Evolutionary conservation across 2,113 vertebrate species (phyloP), one percentile per base, ranked within the genome.

Genomic region (Stercorarius parasiticus): DNA sequence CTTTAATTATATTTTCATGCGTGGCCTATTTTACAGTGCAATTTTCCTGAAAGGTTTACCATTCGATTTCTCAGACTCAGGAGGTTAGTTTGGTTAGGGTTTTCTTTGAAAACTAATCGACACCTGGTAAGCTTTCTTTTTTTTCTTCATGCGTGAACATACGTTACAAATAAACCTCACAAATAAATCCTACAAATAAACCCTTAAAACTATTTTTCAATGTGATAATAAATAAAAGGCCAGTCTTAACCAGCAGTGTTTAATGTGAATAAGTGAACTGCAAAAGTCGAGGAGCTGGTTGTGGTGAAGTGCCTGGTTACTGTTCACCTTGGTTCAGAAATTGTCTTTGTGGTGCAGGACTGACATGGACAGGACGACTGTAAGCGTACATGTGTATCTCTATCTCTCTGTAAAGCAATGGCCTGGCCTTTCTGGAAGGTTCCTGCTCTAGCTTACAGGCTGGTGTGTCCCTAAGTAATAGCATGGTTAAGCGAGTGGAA

Each of bases 11-110:
- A 90, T 94, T 93, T 95, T 94, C 66, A 80, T 86, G 83, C 9
- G 21, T 95, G 95, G 94, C 45, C 79, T 88, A 91, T 70, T 96
- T 96, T 66, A 82, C 87, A 77, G 82, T 64, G 92, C 83, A 80
- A 61, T 96, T 97, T 97, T 97, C 73, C 78, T 90, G 93, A 95
- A 66, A 87, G 70, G 62, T 49, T 96, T 50, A 45, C 61, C 83
- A 12, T 92, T 79, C 91, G 73, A 89, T 94, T 97, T 96, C 55
- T 95, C 53, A 95, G 77, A n/a, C n/a, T 77, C 42, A 11, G n/a
- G 32, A 89, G 53, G 43, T 91, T 86, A 72, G 45, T 91, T 95
- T 88, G 32, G 67, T 69, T 73, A 45, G 52, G 50, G 6, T 65
- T 95, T 95, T 67, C 76, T 95, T 93, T 84, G 61, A 76, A 96